Evolutionary conservation across 2,113 vertebrate genomes (phyloP), one percentile per base, ranked within the genome.

Genomic region (Neofelis nebulosa): DNA sequence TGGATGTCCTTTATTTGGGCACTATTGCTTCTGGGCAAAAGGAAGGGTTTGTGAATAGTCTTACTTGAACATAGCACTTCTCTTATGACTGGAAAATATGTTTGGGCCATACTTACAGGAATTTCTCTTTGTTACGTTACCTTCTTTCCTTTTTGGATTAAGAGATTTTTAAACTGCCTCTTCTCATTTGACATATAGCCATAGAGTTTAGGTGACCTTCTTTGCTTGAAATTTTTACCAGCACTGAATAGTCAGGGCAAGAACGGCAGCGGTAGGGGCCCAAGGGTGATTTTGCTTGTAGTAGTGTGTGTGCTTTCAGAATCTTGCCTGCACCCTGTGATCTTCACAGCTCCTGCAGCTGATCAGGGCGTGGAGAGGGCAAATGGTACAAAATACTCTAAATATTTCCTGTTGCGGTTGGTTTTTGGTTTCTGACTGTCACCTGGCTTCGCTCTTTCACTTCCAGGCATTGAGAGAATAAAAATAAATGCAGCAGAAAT

Each of bases 331-430:
- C 10, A 91, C 78, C 27, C 79, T 97, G 93, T 96, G 92, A 96
- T 63, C 73, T 79, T 93, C 97, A 95, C 74, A 89, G 41, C 38
- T 91, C 81, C 61, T 84, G 65, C 81, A 94, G 95, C 96, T 96
- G 97, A 97, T 97, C 86, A 83, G 94, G 80, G 66, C 2, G 0
- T 11, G 79, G 92, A 79, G 73, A 89, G 94, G 81, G 97, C 94
- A 96, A 86, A 98, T 27, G 7, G 76, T 91, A 94, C 73, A 95
- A 81, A 95, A 76, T 97, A 95, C 91, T 96, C 93, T 89, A 93
- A 94, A 96, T 98, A 96, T 97, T 98, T 98, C 98, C 98, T 98
- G 94, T 93, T 97, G 97, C 14, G 94, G 91, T 98, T 93, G 73
- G 66, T 78, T 73, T 93, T 97, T 89, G 97, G 95, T 98, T 98